Evolutionary conservation across 2,888 invertebrate genomes (phyloP).

Genomic region (Latrodectus hesperus): DNA sequence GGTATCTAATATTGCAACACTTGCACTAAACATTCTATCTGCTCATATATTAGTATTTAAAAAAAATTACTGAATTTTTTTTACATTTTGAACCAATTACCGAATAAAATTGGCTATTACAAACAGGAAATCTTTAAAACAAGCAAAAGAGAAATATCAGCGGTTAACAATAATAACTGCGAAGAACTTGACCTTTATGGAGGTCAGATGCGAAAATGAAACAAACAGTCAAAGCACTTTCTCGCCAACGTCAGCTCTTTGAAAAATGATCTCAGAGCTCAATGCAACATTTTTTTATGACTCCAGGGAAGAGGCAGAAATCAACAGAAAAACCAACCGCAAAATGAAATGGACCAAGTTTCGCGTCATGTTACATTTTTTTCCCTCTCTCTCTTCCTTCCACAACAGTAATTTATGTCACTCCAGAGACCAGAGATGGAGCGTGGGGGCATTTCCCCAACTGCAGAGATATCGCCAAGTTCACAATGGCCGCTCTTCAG

Average conservation of each 20-base stretch:
- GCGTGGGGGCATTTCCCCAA: not conserved
- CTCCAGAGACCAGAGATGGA: constrained; percentile 5
- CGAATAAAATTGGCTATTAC: not conserved
- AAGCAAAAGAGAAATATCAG: not conserved
- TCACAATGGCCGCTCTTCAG: constrained; percentile 9
- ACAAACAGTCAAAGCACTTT: constrained; percentile 34
- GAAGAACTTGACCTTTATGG: not conserved
- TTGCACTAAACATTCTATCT: no score
- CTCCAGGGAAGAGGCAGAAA: not conserved
- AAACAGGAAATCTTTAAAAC: not conserved
- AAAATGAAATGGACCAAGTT: constrained; percentile 45
- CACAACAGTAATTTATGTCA: constrained; percentile 42
- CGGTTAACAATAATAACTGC: not conserved
- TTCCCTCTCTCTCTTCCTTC: not conserved
- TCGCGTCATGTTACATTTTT: constrained; percentile 13
- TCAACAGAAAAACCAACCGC: constrained; percentile 33
- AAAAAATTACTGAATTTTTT: not conserved
- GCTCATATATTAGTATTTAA: not conserved
- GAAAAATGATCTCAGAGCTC: constrained; percentile 32
- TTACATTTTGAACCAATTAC: no score
- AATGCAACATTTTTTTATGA: not conserved
- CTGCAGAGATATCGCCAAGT: not conserved
- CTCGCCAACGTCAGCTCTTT: constrained; percentile 2
- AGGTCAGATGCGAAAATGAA: not conserved
- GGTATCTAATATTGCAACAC: no score